Conservation (phyloP, 2,888 invertebrate species). For the Eupithecia abbreviata region DNA sequence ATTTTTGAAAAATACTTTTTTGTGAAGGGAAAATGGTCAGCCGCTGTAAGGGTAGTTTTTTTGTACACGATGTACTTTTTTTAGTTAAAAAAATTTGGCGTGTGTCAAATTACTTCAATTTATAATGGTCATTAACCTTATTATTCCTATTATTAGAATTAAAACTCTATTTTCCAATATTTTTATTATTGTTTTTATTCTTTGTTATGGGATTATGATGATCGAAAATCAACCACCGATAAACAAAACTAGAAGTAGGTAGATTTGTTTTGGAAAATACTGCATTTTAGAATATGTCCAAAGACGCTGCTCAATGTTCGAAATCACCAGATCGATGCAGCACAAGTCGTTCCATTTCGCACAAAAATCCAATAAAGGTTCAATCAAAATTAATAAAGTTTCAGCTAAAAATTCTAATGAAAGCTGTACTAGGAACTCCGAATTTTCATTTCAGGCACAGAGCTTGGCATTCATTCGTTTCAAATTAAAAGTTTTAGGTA, state of each 20-base stretch:
- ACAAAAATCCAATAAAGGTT: constrained; percentile 16
- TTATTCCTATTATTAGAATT: too few species aligned
- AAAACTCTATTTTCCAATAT: too few species aligned
- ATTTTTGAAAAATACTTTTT: constrained; percentile 25
- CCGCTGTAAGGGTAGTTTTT: background rate
- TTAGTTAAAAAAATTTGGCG: background rate
- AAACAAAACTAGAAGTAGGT: background rate
- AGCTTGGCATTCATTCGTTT: constrained; percentile 21
- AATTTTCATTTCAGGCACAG: constrained; percentile 27
- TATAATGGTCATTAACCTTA: too few species aligned
- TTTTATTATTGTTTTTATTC: too few species aligned
- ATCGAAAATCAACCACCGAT: too few species aligned
- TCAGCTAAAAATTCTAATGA: constrained; percentile 23
- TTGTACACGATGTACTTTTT: background rate
- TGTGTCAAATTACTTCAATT: constrained; percentile 7
- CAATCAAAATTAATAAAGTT: constrained; percentile 28
- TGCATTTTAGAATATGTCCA: background rate
- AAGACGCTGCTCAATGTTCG: background rate
- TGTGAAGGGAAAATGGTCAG: constrained; percentile 11
- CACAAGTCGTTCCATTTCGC: background rate
- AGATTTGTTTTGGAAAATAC: too few species aligned
- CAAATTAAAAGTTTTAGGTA: constrained; percentile 32
- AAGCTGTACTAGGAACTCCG: constrained; percentile 10
- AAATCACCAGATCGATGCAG: background rate
- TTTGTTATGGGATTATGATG: too few species aligned